Evolutionary conservation across 1,140 invertebrate genomes (phyloP), one percentile per base, ranked within the genome.

Genomic region (Drosophila azteca): DNA sequence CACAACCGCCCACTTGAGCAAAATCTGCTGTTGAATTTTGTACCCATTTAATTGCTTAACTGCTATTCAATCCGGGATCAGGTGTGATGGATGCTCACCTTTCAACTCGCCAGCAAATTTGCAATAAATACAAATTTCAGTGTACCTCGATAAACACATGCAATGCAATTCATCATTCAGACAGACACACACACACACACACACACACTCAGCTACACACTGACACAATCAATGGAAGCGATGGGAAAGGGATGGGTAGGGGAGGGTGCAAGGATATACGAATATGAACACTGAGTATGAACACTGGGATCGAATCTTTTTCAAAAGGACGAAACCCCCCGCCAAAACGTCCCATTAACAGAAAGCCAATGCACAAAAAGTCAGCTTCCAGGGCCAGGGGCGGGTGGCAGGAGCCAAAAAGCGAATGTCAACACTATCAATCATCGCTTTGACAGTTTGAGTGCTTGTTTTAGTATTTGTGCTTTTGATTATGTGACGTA

Each of bases 401-500:
- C 61, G 53, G 61, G 53, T 52, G 61, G 54, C 70, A 49, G 83
- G 74, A 88, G 84, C 71, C 83, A 89, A 89, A 88, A 88, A 88
- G 83, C 83, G 76, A 88, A 88, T 88, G 83, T 88, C 83, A 88
- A 88, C 83, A 88, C 83, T 84, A 88, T 88, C 83, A 88, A 88
- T 88, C 83, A 88, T 88, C 77, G 83, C 83, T 88, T 88, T 88
- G 83, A 88, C 83, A 88, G 83, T 88, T 88, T 88, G 84, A 88
- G 83, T 88, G 83, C 83, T 89, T 88, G 83, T 88, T 89, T 88
- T 88, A 88, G 83, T 88, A 88, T 88, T 88, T 88, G 83, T 83
- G 84, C 84, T 89, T 88, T 88, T 88, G 83, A 88, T 88, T 88
- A 88, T 88, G 84, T 83, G 84, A 76, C 72, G 50, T 51, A 39